Evolutionary conservation across 2,888 invertebrate species (phyloP).

Genomic region (Teleiodes luculella): DNA sequence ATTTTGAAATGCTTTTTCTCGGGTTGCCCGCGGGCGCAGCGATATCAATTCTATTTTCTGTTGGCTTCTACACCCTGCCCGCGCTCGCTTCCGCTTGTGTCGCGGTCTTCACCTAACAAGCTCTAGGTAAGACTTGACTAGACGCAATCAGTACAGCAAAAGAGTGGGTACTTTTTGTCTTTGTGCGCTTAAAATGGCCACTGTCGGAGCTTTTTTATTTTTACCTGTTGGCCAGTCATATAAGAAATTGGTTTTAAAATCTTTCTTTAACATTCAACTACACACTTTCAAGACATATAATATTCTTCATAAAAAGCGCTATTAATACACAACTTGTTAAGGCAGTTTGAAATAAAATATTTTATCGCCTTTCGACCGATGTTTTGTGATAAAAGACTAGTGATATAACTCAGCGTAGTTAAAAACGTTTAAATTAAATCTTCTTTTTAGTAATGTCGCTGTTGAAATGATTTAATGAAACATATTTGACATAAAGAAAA

Average conservation of each 20-base stretch:
- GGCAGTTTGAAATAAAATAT: too few relatives aligned
- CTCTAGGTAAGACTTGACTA: background rate
- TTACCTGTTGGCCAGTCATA: background rate
- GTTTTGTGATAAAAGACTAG: too few relatives aligned
- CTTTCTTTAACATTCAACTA: too few relatives aligned
- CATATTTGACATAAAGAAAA: background rate
- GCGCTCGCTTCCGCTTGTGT: background rate
- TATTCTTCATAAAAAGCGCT: too few relatives aligned
- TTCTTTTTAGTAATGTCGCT: background rate
- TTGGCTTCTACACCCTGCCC: slow-evolving; percentile 47
- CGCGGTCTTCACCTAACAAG: background rate
- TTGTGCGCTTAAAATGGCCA: background rate
- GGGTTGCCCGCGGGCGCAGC: slow-evolving; percentile 68
- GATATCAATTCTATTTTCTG: slow-evolving; percentile 77
- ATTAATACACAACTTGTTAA: too few relatives aligned
- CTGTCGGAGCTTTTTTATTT: background rate
- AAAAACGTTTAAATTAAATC: too few relatives aligned
- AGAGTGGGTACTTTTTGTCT: background rate
- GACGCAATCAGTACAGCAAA: background rate
- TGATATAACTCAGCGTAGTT: too few relatives aligned
- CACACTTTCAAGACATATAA: too few relatives aligned
- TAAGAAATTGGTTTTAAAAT: too few relatives aligned
- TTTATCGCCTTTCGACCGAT: too few relatives aligned
- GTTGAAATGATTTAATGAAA: slow-evolving; percentile 2
- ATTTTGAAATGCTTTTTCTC: slow-evolving; percentile 78